These are phyloP conservation scores for Amblyteles armatorius DNA, from an alignment of 2,888 invertebrate species.

Conservation along the genomic window DNA sequence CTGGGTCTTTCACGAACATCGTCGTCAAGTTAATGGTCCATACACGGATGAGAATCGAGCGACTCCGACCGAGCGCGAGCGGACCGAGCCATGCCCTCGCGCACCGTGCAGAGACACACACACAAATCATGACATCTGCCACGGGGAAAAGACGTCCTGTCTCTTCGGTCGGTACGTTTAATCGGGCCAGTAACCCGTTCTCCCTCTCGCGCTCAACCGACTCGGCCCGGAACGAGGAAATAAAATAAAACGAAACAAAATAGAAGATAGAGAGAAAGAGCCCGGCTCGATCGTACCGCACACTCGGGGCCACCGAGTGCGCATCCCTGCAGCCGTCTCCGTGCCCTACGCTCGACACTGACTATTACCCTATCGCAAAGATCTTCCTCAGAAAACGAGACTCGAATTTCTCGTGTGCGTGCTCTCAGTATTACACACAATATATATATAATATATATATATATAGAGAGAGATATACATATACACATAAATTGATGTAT, in stretches of 20 bases:
- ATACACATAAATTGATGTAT: no score
- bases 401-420: conserved; percentile 13
- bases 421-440: neutral
- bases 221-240: conserved; percentile 38
- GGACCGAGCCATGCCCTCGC: conserved; percentile 31
- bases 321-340: conserved; percentile 22
- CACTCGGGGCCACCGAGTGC: conserved; percentile 15
- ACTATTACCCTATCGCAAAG: conserved; percentile 51
- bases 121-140: conserved; percentile 51
- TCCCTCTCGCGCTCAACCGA: conserved; percentile 27
- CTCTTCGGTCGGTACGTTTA: conserved; percentile 50
- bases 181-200: conserved; percentile 47
- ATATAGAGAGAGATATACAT: no score
- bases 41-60: conserved; percentile 27
- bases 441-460: no score
- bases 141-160: conserved; percentile 44
- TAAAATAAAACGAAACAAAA: neutral
- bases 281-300: conserved; percentile 17
- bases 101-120: conserved; percentile 39
- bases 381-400: conserved; percentile 42
- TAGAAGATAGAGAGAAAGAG: neutral
- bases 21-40: conserved; percentile 47
- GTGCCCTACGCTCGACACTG: conserved; percentile 14
- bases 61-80: conserved; percentile 31
- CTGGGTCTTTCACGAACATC: conserved; percentile 23